phyloP scores from a whole-genome alignment of 2,797 vertebrate species.

The Characodon lateralis region DNA sequence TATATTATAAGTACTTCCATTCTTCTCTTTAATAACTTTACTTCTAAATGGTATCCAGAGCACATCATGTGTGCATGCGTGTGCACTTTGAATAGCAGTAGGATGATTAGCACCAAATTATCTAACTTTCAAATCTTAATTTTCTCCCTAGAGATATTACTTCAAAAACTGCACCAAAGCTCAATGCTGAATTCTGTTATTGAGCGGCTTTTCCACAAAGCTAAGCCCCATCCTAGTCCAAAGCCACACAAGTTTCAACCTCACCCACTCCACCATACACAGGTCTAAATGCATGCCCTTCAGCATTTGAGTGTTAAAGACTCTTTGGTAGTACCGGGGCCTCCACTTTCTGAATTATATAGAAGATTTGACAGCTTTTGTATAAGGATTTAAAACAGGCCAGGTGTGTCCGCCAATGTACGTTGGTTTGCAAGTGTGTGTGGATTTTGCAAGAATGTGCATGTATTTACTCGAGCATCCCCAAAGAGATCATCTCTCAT shows the following conservation, averaged over 20 bases:
- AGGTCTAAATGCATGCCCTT: conserved; percentile 28
- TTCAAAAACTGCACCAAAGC: conserved; percentile 60
- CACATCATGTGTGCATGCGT: conserved; percentile 27
- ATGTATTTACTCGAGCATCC: conserved; percentile 35
- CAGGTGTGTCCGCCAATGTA: conserved; percentile 64
- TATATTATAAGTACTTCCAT: conserved; percentile 15
- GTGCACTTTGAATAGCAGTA: conserved; percentile 23
- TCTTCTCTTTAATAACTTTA: not conserved
- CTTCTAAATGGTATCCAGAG: conserved; percentile 37
- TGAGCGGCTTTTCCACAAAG: conserved; percentile 33
- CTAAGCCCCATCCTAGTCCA: conserved; percentile 15
- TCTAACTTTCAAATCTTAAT: conserved; percentile 55
- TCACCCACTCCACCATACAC: conserved; percentile 24
- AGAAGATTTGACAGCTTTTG: conserved; percentile 65
- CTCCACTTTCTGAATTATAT: conserved; percentile 57
- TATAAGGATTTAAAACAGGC: conserved; percentile 64
- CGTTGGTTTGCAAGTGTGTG: conserved; percentile 35
- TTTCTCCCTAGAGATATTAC: conserved; percentile 60
- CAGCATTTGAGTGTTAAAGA: conserved; percentile 34
- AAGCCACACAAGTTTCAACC: conserved; percentile 23
- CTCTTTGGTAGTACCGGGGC: conserved; percentile 49
- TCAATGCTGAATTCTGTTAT: conserved; percentile 40
- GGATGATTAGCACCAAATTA: conserved; percentile 55
- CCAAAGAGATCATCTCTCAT: conserved; percentile 25
- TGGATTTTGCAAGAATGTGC: conserved; percentile 47